Evolutionary conservation across 1,140 invertebrate genomes (phyloP), one percentile per base, ranked within the genome.

Genomic region (Doryteuthis pealeii): DNA sequence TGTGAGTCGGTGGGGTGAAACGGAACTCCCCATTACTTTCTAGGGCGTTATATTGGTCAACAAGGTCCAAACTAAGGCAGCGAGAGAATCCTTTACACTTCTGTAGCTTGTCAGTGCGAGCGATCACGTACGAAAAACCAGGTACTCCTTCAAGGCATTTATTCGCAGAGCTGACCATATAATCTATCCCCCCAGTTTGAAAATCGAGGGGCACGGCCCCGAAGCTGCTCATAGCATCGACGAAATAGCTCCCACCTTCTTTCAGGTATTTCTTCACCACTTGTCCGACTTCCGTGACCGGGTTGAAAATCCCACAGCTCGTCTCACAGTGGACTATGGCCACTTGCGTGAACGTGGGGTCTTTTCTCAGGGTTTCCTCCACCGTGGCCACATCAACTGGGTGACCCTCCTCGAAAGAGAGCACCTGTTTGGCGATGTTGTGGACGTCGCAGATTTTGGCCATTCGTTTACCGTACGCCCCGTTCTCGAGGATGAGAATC

Each of bases 221-320:
- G 84, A 90, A 90, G 76, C 87, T 89, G 74, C 89, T 90, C 89
- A 90, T 90, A n/a, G 88, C 89, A 85, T 90, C 90, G 26, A 90
- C 89, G 79, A 90, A 84, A 76, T 83, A 89, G 10, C 80, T 74
- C 15, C 86, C 76, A 31, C 83, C 85, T 87, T 33, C 15, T n/a
- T 62, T 62, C 35, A 79, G 74, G 40, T 77, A 62, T 40, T 80
- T 70, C 73, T 87, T 87, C 0, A 90, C 82, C 15, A 87, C 31
- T 31, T 80, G 70, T 12, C 88, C 89, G 28, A 90, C 83, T 65
- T 86, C 80, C 65, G 83, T 81, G 4, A 90, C 85, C 10, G 87
- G 87, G 80, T 90, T 90, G n/a, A 90, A 75, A 12, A 89, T 82
- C 14, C 90, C 90, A 35, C 84, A 88, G 70, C 87, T 89, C 15